A percentile compares a stretch with the other conserved stretches of the same genome.
phyloP scores from a whole-genome alignment of 2,797 vertebrate genomes.

The Labeo calbasu region DNA sequence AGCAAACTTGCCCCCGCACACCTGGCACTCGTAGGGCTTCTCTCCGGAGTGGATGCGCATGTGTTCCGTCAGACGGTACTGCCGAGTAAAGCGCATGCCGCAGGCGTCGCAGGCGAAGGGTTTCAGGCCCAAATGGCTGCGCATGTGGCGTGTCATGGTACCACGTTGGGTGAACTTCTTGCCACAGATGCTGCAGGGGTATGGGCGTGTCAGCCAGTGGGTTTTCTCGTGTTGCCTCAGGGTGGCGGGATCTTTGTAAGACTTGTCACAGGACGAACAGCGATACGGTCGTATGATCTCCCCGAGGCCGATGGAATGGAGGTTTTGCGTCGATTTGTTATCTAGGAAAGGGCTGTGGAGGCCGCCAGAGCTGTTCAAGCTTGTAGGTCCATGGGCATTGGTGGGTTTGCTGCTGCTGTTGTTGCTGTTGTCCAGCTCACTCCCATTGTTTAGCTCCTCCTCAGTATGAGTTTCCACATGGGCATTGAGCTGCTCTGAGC shows the following conservation, averaged over 20 bases:
- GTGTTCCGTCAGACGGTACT: slow-evolving; percentile 98
- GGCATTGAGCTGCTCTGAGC: slow-evolving; percentile 98
- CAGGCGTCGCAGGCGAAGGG: slow-evolving; percentile 97
- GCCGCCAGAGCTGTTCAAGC: slow-evolving; percentile 68
- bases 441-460: slow-evolving; percentile 90
- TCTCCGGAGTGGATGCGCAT: slow-evolving; percentile 99
- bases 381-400: slow-evolving; percentile 70
- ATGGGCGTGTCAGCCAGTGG: slow-evolving; percentile 97
- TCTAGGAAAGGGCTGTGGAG: slow-evolving; percentile 79
- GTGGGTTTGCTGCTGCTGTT: slow-evolving; percentile 65
- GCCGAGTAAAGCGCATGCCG: slow-evolving; percentile 99
- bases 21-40: slow-evolving; percentile 98
- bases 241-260: slow-evolving; percentile 98
- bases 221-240: slow-evolving; percentile 98
- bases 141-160: slow-evolving; percentile 99
- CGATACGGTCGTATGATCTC: slow-evolving; percentile 96
- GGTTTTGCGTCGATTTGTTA: slow-evolving; percentile 79
- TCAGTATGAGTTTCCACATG: slow-evolving; percentile 98
- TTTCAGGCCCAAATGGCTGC: slow-evolving; percentile 97
- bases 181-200: slow-evolving; percentile 98
- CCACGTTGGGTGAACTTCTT: slow-evolving; percentile 99
- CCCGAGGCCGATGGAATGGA: slow-evolving; percentile 79
- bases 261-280: slow-evolving; percentile 94
- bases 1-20: slow-evolving; percentile 97
- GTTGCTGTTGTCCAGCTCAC: slow-evolving; percentile 76